Evolutionary conservation across 1,140 invertebrate species (phyloP).

Genomic region (Colletes gigas): DNA sequence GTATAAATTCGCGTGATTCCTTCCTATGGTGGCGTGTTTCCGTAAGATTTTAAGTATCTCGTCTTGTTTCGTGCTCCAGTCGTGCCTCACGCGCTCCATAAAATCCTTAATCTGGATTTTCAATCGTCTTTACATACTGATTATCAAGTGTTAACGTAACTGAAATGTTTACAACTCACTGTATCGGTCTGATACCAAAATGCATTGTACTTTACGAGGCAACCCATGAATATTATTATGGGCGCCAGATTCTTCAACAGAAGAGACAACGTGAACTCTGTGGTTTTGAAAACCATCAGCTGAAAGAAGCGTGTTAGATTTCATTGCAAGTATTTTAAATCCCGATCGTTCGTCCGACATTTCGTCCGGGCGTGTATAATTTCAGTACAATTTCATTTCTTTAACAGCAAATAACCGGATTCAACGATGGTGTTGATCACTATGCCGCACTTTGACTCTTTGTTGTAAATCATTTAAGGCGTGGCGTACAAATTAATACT

Average conservation of each 20-base stretch:
- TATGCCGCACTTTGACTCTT: too few species aligned
- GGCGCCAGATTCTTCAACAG: neutral
- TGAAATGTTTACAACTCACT: neutral
- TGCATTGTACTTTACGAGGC: neutral
- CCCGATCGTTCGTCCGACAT: too few species aligned
- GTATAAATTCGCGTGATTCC: neutral
- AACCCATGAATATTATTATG: neutral
- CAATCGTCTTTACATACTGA: neutral
- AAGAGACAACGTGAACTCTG: neutral
- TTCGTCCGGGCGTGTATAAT: too few species aligned
- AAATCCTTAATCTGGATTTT: conserved; percentile 6
- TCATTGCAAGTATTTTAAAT: too few species aligned
- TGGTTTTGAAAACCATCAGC: neutral
- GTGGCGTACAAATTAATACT: too few species aligned
- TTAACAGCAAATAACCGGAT: too few species aligned
- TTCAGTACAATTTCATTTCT: too few species aligned
- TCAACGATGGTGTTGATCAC: too few species aligned
- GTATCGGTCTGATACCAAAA: neutral
- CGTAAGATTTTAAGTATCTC: neutral
- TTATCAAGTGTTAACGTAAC: neutral
- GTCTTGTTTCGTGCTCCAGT: neutral
- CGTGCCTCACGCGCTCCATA: conserved; percentile 2
- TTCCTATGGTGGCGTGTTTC: neutral
- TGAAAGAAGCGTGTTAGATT: neutral
- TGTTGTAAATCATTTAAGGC: too few species aligned